These are phyloP conservation scores for Eira barbara DNA, from an alignment of 2,113 vertebrate species.

Conservation along the genomic window DNA sequence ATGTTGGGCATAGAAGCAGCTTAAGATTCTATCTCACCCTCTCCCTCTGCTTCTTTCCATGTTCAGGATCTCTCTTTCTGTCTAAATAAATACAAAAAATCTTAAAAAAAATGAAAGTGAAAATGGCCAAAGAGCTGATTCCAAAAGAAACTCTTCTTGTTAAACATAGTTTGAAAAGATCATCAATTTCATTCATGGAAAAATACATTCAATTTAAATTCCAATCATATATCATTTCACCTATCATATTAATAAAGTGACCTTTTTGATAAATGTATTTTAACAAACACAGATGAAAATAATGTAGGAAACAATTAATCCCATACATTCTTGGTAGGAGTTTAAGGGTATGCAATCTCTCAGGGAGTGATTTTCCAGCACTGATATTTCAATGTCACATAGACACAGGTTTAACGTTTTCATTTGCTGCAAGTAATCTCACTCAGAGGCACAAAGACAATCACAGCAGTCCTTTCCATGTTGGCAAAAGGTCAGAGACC, in stretches of 20 bases:
- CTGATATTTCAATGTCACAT: background rate
- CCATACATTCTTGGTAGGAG: background rate
- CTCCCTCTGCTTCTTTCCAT: background rate
- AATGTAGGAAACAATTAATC: background rate
- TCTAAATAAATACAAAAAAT: background rate
- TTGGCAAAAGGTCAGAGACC: background rate
- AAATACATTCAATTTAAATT: background rate
- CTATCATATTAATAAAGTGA: background rate
- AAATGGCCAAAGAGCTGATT: background rate
- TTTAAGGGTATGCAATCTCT: background rate
- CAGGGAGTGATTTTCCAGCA: background rate
- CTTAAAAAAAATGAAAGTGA: background rate
- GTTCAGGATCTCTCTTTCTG: background rate
- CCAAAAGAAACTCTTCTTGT: background rate
- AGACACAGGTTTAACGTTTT: background rate
- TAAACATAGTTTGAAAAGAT: background rate
- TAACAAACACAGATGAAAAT: background rate
- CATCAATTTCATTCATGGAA: background rate
- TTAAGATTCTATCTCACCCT: background rate
- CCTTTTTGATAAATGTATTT: background rate
- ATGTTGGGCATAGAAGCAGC: background rate
- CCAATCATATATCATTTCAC: background rate
- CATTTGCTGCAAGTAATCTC: background rate
- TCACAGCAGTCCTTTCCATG: background rate
- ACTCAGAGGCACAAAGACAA: background rate